Percentiles rank a stretch among this genome's conserved stretches.
Evolutionary conservation across 2,888 invertebrate species (phyloP).

Genomic region (Thymelicus acteon): DNA sequence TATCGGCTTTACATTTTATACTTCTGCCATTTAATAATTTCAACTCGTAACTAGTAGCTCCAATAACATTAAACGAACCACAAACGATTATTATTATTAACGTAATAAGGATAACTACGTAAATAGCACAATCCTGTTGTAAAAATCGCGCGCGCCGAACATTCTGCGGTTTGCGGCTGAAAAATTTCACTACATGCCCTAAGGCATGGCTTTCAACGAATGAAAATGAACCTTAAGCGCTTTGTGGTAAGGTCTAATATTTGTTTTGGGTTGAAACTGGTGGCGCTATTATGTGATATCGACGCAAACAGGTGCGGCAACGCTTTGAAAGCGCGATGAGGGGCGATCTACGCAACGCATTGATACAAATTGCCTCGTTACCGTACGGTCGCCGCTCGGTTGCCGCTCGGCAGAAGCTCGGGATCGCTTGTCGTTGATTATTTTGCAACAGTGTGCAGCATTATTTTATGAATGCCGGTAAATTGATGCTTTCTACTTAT

Average conservation of each 20-base stretch:
- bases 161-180: conserved; percentile 77
- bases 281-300: conserved; percentile 65
- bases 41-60: conserved; percentile 1
- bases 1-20: background rate
- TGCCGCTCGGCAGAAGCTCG: conserved; percentile 1
- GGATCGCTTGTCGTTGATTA: conserved; percentile 2
- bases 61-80: conserved; percentile 5
- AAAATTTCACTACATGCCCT: conserved; percentile 48
- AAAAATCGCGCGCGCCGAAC: conserved; percentile 53
- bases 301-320: conserved; percentile 76
- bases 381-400: conserved; percentile 13
- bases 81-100: conserved; percentile 32
- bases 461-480: background rate
- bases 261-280: conserved; percentile 40
- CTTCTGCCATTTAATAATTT: conserved; percentile 3
- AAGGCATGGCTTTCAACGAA: background rate
- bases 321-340: conserved; percentile 67
- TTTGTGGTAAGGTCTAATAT: conserved; percentile 40
- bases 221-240: conserved; percentile 44
- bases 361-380: conserved; percentile 72
- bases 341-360: conserved; percentile 67
- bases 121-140: conserved; percentile 25
- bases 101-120: conserved; percentile 28
- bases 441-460: conserved; percentile 19
- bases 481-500: background rate